phyloP scores from a whole-genome alignment of 2,797 vertebrate genomes.

The Ambastaia sidthimunki region DNA sequence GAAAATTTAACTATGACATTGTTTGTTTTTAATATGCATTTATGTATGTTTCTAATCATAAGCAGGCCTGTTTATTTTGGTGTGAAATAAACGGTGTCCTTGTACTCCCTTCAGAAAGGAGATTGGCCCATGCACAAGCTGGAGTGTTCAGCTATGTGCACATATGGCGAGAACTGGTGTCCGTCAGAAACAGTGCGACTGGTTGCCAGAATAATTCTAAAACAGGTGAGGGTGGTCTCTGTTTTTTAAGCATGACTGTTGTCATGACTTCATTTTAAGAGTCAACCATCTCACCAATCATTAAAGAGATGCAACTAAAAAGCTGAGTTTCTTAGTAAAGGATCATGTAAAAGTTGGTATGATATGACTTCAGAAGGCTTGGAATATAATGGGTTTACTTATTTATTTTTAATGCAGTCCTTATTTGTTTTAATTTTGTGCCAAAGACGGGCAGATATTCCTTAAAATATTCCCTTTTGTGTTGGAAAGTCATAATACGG shows the following conservation, averaged over 20 bases:
- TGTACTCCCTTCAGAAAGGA: conserved; percentile 78
- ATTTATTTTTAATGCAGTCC: too few species aligned
- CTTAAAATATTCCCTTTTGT: too few species aligned
- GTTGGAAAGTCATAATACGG: too few species aligned
- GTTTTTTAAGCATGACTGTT: background rate
- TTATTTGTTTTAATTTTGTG: too few species aligned
- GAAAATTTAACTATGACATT: background rate
- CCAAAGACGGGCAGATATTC: too few species aligned
- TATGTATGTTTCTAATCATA: background rate
- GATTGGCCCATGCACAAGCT: conserved; percentile 97
- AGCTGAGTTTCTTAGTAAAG: too few species aligned
- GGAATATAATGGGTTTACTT: too few species aligned
- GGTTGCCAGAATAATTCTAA: conserved; percentile 91
- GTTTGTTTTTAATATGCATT: too few species aligned
- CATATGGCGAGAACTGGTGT: conserved; percentile 93
- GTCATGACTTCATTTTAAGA: background rate
- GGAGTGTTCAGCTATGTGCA: conserved; percentile 92
- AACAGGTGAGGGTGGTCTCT: conserved; percentile 83
- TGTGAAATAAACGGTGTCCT: conserved; percentile 16
- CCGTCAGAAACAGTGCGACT: conserved; percentile 95
- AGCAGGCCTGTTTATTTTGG: background rate
- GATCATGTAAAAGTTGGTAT: too few species aligned
- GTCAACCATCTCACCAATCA: background rate
- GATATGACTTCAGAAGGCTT: too few species aligned
- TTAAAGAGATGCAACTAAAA: too few species aligned